A percentile compares a stretch with the other conserved stretches of the same genome.
These are phyloP conservation scores for Chlorodrepanis virens DNA, from an alignment of 2,113 vertebrate species.

Conservation along the genomic window DNA sequence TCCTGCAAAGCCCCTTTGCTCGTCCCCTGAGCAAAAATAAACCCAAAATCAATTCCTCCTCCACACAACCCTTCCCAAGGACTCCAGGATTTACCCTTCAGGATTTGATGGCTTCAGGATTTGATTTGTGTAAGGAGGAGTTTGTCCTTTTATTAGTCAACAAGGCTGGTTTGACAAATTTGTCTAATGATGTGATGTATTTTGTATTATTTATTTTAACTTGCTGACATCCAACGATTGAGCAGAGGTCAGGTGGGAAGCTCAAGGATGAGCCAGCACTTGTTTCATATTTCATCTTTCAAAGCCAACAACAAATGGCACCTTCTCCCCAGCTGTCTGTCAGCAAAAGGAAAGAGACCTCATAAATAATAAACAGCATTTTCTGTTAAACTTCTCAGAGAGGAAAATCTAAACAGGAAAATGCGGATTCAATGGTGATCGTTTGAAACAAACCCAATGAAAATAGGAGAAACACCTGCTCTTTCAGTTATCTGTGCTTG, in stretches of 20 bases:
- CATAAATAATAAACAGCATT: background rate
- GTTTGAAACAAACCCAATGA: background rate
- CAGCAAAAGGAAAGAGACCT: background rate
- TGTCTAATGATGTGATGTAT: background rate
- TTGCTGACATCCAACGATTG: background rate
- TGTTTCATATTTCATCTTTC: slow-evolving; percentile 51
- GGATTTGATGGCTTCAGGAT: background rate
- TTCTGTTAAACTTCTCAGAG: background rate
- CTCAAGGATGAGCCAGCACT: slow-evolving; percentile 48
- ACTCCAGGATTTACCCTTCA: background rate
- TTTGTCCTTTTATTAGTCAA: slow-evolving; percentile 20
- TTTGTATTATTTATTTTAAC: slow-evolving; percentile 32
- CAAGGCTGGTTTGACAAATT: background rate
- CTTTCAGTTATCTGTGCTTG: background rate
- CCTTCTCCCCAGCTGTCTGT: background rate
- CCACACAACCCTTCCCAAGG: background rate
- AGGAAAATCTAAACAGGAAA: background rate
- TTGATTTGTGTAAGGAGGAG: slow-evolving; percentile 46
- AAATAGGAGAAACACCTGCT: background rate
- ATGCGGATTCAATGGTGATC: background rate
- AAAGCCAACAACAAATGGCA: background rate
- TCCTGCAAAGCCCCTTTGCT: background rate
- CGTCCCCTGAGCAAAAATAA: background rate
- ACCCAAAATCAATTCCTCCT: background rate
- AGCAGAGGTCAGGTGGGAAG: slow-evolving; percentile 14